Percentiles rank a stretch among this genome's conserved stretches.
These are phyloP conservation scores for Takifugu flavidus DNA, from an alignment of 2,113 vertebrate species.

Conservation along the genomic window DNA sequence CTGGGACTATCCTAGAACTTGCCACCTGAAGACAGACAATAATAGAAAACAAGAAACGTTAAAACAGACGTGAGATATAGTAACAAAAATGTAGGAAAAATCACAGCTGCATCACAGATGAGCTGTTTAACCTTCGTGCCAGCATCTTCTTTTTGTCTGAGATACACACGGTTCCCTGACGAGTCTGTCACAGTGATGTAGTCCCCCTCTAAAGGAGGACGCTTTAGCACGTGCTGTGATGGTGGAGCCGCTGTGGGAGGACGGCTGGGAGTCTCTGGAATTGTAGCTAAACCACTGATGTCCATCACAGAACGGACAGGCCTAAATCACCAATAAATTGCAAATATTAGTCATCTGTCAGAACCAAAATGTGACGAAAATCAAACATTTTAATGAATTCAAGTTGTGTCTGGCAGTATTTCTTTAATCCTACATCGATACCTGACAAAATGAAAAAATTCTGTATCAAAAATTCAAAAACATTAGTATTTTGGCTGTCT, in stretches of 20 bases:
- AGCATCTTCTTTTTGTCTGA: constrained; percentile 76
- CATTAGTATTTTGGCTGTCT: background rate
- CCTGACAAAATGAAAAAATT: too few relatives aligned
- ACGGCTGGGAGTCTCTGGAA: constrained; percentile 46
- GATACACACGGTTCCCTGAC: constrained; percentile 81
- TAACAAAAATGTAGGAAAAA: background rate
- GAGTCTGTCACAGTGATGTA: constrained; percentile 89
- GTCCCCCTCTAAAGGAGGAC: constrained; percentile 85
- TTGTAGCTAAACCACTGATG: constrained; percentile 62
- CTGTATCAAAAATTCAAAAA: background rate
- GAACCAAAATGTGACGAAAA: background rate
- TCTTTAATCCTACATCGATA: too few relatives aligned
- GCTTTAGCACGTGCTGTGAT: constrained; percentile 67
- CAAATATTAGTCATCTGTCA: background rate
- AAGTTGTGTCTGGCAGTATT: too few relatives aligned
- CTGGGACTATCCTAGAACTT: constrained; percentile 59
- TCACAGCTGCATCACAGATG: background rate
- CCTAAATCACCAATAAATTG: constrained; percentile 31
- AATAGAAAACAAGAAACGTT: background rate
- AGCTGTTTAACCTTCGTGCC: constrained; percentile 46
- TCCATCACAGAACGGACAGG: constrained; percentile 50
- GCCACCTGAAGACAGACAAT: constrained; percentile 53
- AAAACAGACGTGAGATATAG: background rate
- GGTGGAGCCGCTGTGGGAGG: constrained; percentile 1
- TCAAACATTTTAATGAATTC: too few relatives aligned